Percentiles rank a stretch among this genome's conserved stretches.
Conservation (phyloP, 1,140 invertebrate species). For the Geopemphigus sp. region DNA sequence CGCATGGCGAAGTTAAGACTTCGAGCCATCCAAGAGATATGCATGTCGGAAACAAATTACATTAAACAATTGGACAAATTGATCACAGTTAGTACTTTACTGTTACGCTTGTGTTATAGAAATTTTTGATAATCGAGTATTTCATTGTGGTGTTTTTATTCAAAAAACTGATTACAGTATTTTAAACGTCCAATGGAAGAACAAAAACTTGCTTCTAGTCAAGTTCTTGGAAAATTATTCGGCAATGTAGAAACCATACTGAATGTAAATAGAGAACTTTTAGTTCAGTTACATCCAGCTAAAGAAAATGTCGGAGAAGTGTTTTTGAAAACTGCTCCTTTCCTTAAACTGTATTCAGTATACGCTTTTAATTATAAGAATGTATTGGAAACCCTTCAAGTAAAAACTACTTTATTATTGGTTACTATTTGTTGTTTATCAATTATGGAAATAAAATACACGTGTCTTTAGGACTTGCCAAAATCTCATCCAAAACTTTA, state of each 20-base stretch:
- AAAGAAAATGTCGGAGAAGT: constrained; percentile 64
- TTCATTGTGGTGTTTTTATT: not conserved
- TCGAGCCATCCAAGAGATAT: constrained; percentile 66
- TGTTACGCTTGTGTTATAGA: too few species aligned
- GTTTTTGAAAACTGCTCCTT: constrained; percentile 71
- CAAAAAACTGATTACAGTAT: constrained; percentile 57
- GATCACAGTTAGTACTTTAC: constrained; percentile 59
- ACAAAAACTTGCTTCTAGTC: constrained; percentile 61
- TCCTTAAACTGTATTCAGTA: constrained; percentile 74
- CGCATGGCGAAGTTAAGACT: constrained; percentile 58
- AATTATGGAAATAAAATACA: constrained; percentile 24
- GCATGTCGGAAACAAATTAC: constrained; percentile 71
- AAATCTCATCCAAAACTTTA: constrained; percentile 62
- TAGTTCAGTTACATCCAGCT: constrained; percentile 64
- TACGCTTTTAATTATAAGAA: constrained; percentile 73
- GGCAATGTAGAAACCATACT: constrained; percentile 72
- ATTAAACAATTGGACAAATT: constrained; percentile 67
- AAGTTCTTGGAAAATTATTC: constrained; percentile 63
- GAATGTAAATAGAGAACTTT: constrained; percentile 68
- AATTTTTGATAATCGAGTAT: too few species aligned
- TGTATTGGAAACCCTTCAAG: constrained; percentile 52
- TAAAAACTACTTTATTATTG: constrained; percentile 47
- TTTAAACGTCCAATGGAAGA: constrained; percentile 68
- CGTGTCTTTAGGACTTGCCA: constrained; percentile 60
- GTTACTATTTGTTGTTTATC: not conserved